Evolutionary conservation across 2,797 vertebrate species (phyloP).

Genomic region (Dromococcyx pavoninus): DNA sequence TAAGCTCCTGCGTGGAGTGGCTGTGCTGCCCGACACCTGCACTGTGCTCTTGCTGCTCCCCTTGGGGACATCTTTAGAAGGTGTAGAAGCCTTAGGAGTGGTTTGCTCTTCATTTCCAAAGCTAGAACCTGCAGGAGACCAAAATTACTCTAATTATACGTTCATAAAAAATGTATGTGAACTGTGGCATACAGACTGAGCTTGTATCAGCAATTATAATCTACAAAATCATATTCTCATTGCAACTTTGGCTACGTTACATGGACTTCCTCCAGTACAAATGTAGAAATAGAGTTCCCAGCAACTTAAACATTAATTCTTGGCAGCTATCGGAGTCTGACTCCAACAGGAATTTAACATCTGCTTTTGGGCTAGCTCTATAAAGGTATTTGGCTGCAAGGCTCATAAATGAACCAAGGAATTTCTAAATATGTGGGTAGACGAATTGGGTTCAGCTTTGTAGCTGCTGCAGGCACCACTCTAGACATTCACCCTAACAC

Average conservation of each 20-base stretch:
- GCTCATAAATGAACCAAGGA: neutral
- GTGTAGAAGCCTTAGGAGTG: conserved; percentile 67
- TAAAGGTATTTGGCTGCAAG: neutral
- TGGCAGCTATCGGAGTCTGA: neutral
- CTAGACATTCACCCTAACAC: neutral
- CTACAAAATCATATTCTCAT: neutral
- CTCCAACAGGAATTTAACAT: neutral
- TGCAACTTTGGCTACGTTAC: neutral
- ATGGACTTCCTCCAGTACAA: neutral
- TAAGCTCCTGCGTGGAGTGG: conserved; percentile 81
- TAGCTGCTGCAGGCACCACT: neutral
- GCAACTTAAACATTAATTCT: neutral
- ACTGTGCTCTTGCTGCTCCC: conserved; percentile 63
- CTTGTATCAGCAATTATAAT: neutral
- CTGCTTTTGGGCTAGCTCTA: neutral
- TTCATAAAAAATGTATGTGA: conserved; percentile 68
- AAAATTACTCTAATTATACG: conserved; percentile 53
- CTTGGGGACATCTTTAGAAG: conserved; percentile 76
- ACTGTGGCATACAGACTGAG: neutral
- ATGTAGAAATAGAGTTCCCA: neutral
- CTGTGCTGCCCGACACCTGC: conserved; percentile 72
- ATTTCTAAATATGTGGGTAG: neutral
- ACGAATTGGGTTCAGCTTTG: neutral
- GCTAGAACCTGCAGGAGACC: conserved; percentile 77
- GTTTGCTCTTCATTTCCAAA: conserved; percentile 82